Conservation (phyloP, 2,888 invertebrate species). For the Pristionchus fissidentatus region DNA sequence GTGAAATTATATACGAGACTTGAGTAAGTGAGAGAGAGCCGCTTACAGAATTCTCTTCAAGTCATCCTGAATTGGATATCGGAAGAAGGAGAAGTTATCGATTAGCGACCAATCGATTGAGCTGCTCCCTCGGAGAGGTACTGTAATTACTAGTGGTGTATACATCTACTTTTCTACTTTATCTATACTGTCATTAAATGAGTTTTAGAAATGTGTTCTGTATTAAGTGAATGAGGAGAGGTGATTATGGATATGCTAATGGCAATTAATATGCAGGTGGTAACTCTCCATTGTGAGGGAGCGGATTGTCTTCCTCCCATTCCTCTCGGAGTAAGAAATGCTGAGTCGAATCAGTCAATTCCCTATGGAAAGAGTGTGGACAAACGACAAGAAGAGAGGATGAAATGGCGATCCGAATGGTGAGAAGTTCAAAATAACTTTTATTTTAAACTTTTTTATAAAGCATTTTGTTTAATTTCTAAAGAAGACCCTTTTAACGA, state of each 20-base stretch:
- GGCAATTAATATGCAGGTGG: slow-evolving; percentile 1
- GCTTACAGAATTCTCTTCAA: slow-evolving; percentile 31
- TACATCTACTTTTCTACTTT: neutral
- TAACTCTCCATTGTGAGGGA: slow-evolving; percentile 20
- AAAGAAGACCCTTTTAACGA: too few species aligned
- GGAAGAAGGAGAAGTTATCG: slow-evolving; percentile 44
- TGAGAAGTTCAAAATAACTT: slow-evolving; percentile 78
- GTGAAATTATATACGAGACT: neutral
- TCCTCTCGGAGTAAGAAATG: slow-evolving; percentile 23
- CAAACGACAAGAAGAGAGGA: slow-evolving; percentile 94
- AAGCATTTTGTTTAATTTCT: too few species aligned
- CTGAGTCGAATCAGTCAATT: slow-evolving; percentile 29
- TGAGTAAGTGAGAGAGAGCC: neutral
- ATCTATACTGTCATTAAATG: too few species aligned
- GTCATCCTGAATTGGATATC: slow-evolving; percentile 43
- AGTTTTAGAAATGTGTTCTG: too few species aligned
- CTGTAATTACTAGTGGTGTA: neutral
- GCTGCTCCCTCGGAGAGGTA: slow-evolving; percentile 45
- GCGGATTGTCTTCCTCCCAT: neutral
- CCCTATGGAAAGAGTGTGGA: slow-evolving; percentile 82
- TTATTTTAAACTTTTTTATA: neutral
- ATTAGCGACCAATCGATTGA: slow-evolving; percentile 32
- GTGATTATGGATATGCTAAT: neutral
- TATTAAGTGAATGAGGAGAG: too few species aligned
- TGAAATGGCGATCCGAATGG: slow-evolving; percentile 98